phyloP scores from a whole-genome alignment of 2,888 invertebrate species.

The Chrysolina americana region DNA sequence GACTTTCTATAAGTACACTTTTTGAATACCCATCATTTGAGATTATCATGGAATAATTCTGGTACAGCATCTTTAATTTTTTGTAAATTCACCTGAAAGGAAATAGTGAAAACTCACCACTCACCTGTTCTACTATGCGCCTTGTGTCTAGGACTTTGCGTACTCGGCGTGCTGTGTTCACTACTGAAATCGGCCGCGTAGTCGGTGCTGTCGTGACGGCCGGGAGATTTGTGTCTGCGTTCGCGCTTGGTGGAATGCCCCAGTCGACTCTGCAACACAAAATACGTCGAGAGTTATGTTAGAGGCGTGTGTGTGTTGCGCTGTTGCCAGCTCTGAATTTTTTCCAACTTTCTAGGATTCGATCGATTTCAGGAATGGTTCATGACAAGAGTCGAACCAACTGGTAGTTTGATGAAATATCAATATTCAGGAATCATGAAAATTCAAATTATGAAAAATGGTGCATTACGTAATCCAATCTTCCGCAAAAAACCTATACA shows the following conservation, averaged over 20 bases:
- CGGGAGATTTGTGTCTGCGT: conserved; percentile 72
- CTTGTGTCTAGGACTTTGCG: conserved; percentile 84
- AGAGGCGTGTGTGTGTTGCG: neutral
- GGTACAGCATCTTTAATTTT: too few species aligned
- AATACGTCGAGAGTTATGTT: conserved; percentile 26
- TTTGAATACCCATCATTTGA: too few species aligned
- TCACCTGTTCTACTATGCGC: conserved; percentile 73
- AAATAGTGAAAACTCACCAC: conserved; percentile 9
- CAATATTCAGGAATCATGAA: too few species aligned
- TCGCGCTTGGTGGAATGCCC: conserved; percentile 67
- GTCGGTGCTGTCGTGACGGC: conserved; percentile 77
- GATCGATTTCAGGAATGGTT: neutral
- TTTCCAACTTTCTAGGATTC: neutral
- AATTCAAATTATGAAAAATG: too few species aligned
- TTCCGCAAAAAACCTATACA: too few species aligned
- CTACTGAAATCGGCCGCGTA: conserved; percentile 85
- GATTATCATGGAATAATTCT: too few species aligned
- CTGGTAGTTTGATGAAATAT: neutral
- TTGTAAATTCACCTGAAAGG: too few species aligned
- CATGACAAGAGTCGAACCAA: neutral
- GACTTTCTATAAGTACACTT: too few species aligned
- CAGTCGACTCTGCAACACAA: conserved; percentile 77
- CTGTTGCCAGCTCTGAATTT: neutral
- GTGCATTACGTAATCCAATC: too few species aligned
- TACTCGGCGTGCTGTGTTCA: conserved; percentile 81